These are phyloP conservation scores for Pangasius mekongensis DNA, from an alignment of 2,797 vertebrate genomes.

Conservation along the genomic window DNA sequence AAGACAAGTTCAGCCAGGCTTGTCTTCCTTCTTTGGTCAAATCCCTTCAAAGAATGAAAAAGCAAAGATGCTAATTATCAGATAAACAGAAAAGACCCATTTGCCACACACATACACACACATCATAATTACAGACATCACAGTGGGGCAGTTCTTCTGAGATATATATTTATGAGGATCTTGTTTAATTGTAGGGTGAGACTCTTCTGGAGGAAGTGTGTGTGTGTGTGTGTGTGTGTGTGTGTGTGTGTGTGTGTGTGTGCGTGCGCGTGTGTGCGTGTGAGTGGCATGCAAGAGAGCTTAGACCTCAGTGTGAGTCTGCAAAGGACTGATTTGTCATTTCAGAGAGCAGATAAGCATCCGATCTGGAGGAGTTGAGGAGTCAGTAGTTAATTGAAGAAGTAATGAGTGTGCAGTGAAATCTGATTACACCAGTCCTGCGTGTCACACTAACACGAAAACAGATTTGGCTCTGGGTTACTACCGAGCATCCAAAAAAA, in stretches of 20 bases:
- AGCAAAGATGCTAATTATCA: constrained; percentile 25
- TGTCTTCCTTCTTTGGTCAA: constrained; percentile 1
- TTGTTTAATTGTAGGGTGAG: constrained; percentile 59
- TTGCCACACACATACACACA: constrained; percentile 18
- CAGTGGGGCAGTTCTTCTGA: constrained; percentile 48
- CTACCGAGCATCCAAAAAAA: background rate
- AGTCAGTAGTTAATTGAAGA: constrained; percentile 53
- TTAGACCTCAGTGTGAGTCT: background rate
- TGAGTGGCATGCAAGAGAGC: background rate
- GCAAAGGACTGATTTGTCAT: constrained; percentile 24
- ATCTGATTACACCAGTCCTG: constrained; percentile 46
- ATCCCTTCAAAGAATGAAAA: constrained; percentile 4
- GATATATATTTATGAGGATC: constrained; percentile 55
- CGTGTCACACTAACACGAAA: constrained; percentile 34
- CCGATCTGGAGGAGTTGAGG: constrained; percentile 24
- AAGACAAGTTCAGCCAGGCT: background rate
- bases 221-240: constrained; percentile 9
- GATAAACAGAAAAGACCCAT: constrained; percentile 39
- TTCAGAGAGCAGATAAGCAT: constrained; percentile 46
- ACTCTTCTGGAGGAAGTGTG: constrained; percentile 37
- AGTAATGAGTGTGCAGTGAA: constrained; percentile 45
- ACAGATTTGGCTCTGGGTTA: background rate
- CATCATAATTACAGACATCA: constrained; percentile 51
- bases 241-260: background rate
- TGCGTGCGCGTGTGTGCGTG: background rate